Evolutionary conservation across 23 tunicate genomes (phyloP).

Genomic region (Phallusia fumigata): DNA sequence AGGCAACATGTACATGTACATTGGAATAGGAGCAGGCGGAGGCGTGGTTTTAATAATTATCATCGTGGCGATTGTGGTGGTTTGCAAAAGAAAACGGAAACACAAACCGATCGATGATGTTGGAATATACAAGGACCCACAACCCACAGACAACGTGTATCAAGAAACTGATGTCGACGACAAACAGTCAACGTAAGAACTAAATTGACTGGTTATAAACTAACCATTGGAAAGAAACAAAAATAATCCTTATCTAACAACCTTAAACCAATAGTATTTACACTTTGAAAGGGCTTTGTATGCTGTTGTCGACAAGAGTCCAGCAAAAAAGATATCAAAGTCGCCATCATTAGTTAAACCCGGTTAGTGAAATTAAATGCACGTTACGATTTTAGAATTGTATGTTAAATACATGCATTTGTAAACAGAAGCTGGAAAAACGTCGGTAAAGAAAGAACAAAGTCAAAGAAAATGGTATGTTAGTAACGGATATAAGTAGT

Average conservation of each 20-base stretch:
- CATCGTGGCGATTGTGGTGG: not conserved
- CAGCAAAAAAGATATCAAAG: not conserved
- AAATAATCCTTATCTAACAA: too few relatives aligned
- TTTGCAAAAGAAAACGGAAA: not conserved
- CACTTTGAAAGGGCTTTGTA: not conserved
- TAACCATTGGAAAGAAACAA: too few relatives aligned
- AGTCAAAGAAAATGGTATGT: not conserved
- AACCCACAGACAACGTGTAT: not conserved
- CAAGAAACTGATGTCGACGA: not conserved
- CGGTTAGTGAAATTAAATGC: not conserved
- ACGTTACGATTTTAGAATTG: not conserved
- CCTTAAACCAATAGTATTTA: too few relatives aligned
- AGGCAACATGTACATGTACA: conserved; percentile 5
- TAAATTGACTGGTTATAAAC: too few relatives aligned
- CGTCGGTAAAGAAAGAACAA: not conserved
- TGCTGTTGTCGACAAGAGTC: not conserved
- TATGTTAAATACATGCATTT: not conserved
- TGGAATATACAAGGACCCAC: not conserved
- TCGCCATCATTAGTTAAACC: not conserved
- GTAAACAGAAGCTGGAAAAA: too few relatives aligned
- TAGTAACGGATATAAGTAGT: too few relatives aligned
- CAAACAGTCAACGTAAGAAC: not conserved
- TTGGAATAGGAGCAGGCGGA: conserved; percentile 9
- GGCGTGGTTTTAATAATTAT: conserved; percentile 6
- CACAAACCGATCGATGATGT: not conserved